Percentiles rank a stretch among this genome's conserved stretches.
Evolutionary conservation across 2,888 invertebrate species (phyloP).

Genomic region (Arge pagana): DNA sequence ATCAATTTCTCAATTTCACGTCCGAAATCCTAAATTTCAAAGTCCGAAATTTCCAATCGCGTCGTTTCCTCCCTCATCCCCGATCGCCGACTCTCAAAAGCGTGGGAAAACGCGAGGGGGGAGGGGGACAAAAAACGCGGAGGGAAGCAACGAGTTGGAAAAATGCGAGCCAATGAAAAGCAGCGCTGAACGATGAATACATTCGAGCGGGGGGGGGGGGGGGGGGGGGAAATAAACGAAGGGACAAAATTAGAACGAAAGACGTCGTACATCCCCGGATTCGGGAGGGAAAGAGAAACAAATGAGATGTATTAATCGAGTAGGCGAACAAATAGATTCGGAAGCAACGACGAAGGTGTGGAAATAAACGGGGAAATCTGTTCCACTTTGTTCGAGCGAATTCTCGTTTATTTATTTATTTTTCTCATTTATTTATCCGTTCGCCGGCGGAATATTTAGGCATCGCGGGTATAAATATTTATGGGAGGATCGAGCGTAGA

Average conservation of each 20-base stretch:
- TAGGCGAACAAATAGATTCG: too few relatives aligned
- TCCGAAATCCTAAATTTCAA: too few relatives aligned
- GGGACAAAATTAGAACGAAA: neutral
- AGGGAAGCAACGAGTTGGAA: constrained; percentile 16
- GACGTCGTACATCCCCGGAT: neutral
- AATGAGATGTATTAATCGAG: constrained; percentile 23
- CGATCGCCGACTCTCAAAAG: too few relatives aligned
- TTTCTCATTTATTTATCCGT: too few relatives aligned
- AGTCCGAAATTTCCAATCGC: too few relatives aligned
- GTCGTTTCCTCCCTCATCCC: too few relatives aligned
- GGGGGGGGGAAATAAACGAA: constrained; percentile 3
- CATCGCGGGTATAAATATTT: too few relatives aligned
- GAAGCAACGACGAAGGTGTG: constrained; percentile 22
- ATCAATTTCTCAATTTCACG: too few relatives aligned
- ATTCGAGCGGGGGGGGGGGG: neutral
- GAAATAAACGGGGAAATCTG: too few relatives aligned
- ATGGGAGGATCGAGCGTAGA: too few relatives aligned
- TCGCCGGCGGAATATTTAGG: too few relatives aligned
- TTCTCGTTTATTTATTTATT: too few relatives aligned
- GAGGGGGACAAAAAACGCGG: constrained; percentile 24
- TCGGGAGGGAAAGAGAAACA: constrained; percentile 6
- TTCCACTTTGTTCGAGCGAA: constrained; percentile 18
- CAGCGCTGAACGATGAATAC: neutral
- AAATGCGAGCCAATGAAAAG: constrained; percentile 15
- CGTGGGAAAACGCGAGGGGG: constrained; percentile 26